Evolutionary conservation across 2,797 vertebrate species (phyloP), one percentile per base, ranked within the genome.

Genomic region (Galaxias olidus): DNA sequence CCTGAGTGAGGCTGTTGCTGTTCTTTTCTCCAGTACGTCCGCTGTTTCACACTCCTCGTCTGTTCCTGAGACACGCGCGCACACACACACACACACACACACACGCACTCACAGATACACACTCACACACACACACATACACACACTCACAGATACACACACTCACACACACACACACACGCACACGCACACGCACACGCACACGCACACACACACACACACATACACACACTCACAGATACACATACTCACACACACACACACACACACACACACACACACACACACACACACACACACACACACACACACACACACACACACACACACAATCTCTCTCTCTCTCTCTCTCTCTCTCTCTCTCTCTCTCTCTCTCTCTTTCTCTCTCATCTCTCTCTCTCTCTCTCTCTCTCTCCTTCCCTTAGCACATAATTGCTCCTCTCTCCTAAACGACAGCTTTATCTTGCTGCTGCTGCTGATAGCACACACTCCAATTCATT

Each of bases 361-460:
- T 52, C 41, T 58, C 49, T 43, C 18, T 58, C 61, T 63, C 10
- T 55, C 43, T 43, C 18, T 52, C 49, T 63, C 15, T 18, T 47
- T 63, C 46, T 67, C 66, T 66, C 65, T 63, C 73, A n/a, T 58
- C 61, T 63, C 10, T 55, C 43, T 43, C 18, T 52, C 49, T 63
- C 15, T 18, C 51, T 63, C 46, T 67, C 66, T 66, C 65, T 63
- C 73, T 41, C 79, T 67, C 69, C 57, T 63, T 63, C 75, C 53
- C n/a, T 40, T 15, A 59, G 10, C 64, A 47, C 51, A 57, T 84
- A 77, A 80, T 77, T 82, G 75, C 72, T 55, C 68, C 77, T 78
- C 76, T 72, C 70, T 77, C 77, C 80, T 82, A 82, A 84, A 80
- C 76, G 82, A 77, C 79, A 81, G 79, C 76, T 84, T 82, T 80